Percentiles rank a stretch among this genome's conserved stretches.
These are phyloP conservation scores for Cephus pulcher DNA, from an alignment of 2,888 invertebrate genomes.

Conservation along the genomic window DNA sequence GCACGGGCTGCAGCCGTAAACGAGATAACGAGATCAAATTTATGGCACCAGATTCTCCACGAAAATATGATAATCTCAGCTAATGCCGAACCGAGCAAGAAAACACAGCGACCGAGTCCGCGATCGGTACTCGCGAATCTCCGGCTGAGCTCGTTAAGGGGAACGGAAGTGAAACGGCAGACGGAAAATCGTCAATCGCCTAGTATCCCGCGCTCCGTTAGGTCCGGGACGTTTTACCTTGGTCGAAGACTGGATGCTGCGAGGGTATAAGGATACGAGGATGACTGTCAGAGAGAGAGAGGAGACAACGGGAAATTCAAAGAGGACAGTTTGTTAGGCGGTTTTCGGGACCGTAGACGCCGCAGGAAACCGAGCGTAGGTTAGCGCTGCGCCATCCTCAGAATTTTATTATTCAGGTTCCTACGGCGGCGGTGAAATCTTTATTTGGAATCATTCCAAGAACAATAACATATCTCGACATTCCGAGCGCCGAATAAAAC, in stretches of 20 bases:
- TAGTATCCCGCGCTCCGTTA: neutral
- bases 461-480: constrained; percentile 62
- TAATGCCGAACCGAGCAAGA: constrained; percentile 56
- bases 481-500: constrained; percentile 58
- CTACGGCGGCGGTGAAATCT: constrained; percentile 62
- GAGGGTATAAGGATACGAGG: neutral
- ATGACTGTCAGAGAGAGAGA: neutral
- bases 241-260: neutral
- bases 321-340: constrained; percentile 35
- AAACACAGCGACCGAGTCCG: constrained; percentile 8
- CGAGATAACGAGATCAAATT: constrained; percentile 67
- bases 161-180: neutral
- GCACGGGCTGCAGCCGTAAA: constrained; percentile 55
- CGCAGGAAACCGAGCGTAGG: constrained; percentile 46
- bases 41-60: constrained; percentile 62
- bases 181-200: neutral
- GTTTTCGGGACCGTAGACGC: neutral
- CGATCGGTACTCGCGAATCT: neutral
- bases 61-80: constrained; percentile 64
- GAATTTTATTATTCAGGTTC: constrained; percentile 64
- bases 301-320: constrained; percentile 29
- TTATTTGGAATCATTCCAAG: constrained; percentile 67
- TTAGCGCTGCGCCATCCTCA: constrained; percentile 44
- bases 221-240: neutral
- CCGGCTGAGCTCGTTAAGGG: neutral